phyloP scores from a whole-genome alignment of 2,113 vertebrate genomes.

The Peromyscus maniculatus region DNA sequence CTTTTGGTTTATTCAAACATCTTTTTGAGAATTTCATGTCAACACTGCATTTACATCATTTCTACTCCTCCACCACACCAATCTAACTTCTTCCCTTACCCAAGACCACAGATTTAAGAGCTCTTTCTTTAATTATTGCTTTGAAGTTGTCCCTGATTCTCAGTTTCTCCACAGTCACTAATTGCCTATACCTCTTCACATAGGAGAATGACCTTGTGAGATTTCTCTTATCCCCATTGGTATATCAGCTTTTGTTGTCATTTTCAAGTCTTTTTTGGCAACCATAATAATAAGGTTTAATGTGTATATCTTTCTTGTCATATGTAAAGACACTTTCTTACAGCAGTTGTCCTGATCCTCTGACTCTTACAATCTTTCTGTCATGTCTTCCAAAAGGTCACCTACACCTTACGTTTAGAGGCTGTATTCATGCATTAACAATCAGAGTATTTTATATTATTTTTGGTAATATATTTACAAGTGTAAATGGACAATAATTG shows the following conservation, averaged over 20 bases:
- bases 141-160: background rate
- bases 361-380: background rate
- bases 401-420: background rate
- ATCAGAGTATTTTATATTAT: background rate
- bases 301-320: background rate
- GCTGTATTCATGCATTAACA: background rate
- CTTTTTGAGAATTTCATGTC: background rate
- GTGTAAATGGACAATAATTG: background rate
- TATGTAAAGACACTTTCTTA: background rate
- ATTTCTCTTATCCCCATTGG: background rate
- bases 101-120: background rate
- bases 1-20: background rate
- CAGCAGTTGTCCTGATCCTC: background rate
- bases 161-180: background rate
- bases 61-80: background rate
- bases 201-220: background rate
- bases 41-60: background rate
- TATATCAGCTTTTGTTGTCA: too few relatives aligned
- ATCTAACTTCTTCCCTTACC: background rate
- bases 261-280: background rate
- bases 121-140: background rate
- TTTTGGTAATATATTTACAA: background rate
- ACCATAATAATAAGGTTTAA: background rate
- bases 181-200: background rate
- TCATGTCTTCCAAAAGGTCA: background rate